Evolutionary conservation across 2,113 vertebrate genomes (phyloP).

Genomic region (Pachypanchax playfairii): DNA sequence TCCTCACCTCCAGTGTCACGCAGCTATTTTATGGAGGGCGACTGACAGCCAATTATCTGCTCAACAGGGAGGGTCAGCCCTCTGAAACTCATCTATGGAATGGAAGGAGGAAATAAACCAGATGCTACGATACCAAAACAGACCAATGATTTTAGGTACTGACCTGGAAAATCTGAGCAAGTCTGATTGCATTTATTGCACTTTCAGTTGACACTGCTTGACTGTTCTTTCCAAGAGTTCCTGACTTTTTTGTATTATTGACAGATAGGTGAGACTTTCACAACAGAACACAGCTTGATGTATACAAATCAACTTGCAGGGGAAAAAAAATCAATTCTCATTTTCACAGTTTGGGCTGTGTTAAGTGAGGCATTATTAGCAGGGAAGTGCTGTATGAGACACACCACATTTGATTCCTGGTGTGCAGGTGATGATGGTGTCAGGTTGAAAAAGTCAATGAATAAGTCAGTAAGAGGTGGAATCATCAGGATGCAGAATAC

Average conservation of each 20-base stretch:
- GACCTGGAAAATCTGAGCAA: slow-evolving; percentile 35
- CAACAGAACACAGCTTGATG: background rate
- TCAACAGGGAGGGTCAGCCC: slow-evolving; percentile 60
- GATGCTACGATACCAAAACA: slow-evolving; percentile 15
- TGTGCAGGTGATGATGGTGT: background rate
- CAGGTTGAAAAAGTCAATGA: background rate
- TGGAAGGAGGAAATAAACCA: slow-evolving; percentile 26
- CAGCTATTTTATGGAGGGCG: slow-evolving; percentile 58
- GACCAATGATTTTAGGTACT: slow-evolving; percentile 12
- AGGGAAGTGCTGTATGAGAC: background rate
- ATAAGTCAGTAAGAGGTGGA: background rate
- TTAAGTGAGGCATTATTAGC: background rate
- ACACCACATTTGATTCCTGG: background rate
- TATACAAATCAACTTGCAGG: slow-evolving; percentile 15
- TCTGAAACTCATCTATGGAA: slow-evolving; percentile 44
- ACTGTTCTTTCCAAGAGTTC: background rate
- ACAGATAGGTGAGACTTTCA: slow-evolving; percentile 19
- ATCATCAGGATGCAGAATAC: background rate
- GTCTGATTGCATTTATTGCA: slow-evolving; percentile 17
- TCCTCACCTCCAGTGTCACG: slow-evolving; percentile 51
- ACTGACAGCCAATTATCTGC: slow-evolving; percentile 72
- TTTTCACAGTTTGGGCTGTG: slow-evolving; percentile 31
- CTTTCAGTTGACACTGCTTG: slow-evolving; percentile 17
- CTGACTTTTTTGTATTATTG: slow-evolving; percentile 2
- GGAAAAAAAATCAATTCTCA: slow-evolving; percentile 30